Percentiles rank a stretch among this genome's conserved stretches.
phyloP scores from a whole-genome alignment of 1,140 invertebrate genomes.

The Zaprionus nigranus region DNA sequence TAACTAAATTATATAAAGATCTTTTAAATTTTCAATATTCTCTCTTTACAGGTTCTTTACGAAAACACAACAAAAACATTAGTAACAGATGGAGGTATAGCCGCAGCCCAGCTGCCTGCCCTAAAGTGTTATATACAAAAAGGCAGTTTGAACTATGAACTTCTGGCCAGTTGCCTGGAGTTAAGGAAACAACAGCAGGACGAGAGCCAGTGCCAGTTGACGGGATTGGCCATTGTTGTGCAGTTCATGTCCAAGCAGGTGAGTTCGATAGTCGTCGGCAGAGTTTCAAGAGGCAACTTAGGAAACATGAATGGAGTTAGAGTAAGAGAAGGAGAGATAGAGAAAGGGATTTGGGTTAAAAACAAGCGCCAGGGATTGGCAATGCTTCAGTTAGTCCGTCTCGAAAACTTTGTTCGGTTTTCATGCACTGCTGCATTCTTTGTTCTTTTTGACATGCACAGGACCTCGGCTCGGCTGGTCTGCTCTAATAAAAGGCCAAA shows the following conservation, averaged over 20 bases:
- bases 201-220: slow-evolving; percentile 45
- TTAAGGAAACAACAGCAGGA: slow-evolving; percentile 29
- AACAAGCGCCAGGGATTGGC: slow-evolving; percentile 62
- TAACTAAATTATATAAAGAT: no score
- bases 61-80: not conserved
- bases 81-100: slow-evolving; percentile 18
- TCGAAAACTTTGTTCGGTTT: slow-evolving; percentile 38
- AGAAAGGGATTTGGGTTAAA: slow-evolving; percentile 19
- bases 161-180: slow-evolving; percentile 53
- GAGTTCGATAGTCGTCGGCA: slow-evolving; percentile 23
- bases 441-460: slow-evolving; percentile 28
- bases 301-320: not conserved
- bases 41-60: not conserved
- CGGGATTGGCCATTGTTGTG: slow-evolving; percentile 65
- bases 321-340: not conserved
- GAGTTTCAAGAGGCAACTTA: not conserved
- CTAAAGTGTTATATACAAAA: slow-evolving; percentile 55
- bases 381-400: slow-evolving; percentile 10
- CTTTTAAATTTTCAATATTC: no score
- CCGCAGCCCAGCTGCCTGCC: slow-evolving; percentile 31
- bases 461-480: not conserved
- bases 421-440: slow-evolving; percentile 19
- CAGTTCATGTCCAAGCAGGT: slow-evolving; percentile 68
- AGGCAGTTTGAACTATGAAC: slow-evolving; percentile 43
- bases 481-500: slow-evolving; percentile 73